Conservation (phyloP, 2,113 vertebrate species). For the Physeter macrocephalus region DNA sequence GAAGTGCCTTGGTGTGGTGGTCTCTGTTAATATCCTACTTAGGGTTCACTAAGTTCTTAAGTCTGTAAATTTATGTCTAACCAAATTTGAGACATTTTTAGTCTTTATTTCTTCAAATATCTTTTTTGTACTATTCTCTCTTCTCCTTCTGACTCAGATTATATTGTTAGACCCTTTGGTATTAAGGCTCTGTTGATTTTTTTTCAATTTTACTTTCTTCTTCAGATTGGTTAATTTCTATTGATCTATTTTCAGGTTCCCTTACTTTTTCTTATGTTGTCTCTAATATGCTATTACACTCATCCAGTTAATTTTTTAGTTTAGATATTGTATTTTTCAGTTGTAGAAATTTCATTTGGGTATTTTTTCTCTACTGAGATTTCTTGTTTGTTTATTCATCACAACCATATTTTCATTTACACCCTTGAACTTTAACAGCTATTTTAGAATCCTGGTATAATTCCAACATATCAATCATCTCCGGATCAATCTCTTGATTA, state of each 20-base stretch:
- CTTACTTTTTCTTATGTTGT: background rate
- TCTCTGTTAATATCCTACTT: background rate
- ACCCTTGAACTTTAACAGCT: background rate
- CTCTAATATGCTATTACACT: background rate
- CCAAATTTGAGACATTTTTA: background rate
- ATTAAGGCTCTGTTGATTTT: background rate
- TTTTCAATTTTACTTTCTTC: background rate
- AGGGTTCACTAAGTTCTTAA: background rate
- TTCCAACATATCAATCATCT: background rate
- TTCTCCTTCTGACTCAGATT: background rate
- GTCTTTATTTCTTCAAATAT: background rate
- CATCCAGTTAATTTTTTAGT: background rate
- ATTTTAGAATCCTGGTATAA: background rate
- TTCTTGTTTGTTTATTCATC: background rate
- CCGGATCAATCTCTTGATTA: background rate
- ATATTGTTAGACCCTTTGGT: background rate
- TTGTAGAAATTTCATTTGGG: background rate
- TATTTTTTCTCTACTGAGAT: background rate
- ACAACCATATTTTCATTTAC: background rate
- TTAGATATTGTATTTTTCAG: background rate
- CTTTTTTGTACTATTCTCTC: background rate
- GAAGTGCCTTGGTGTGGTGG: background rate
- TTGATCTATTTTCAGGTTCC: background rate
- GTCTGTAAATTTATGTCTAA: background rate
- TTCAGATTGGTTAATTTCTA: background rate